These are phyloP conservation scores for Archaeoteleia sp. DNA, from an alignment of 2,888 invertebrate species.

Conservation along the genomic window DNA sequence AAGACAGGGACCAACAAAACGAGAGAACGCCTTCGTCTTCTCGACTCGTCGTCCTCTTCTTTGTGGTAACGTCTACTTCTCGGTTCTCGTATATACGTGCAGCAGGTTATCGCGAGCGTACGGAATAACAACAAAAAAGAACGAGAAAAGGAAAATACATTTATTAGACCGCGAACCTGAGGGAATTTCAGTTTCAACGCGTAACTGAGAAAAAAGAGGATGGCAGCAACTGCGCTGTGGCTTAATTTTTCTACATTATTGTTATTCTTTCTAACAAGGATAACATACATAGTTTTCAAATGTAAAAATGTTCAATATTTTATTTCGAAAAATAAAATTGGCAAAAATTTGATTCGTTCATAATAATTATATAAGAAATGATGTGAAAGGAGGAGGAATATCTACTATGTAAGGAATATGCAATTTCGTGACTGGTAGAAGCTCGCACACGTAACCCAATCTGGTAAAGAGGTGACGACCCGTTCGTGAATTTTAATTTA, in stretches of 20 bases:
- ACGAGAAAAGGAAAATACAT: slow-evolving; percentile 8
- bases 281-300: no score
- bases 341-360: no score
- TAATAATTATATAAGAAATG: no score
- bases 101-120: slow-evolving; percentile 36
- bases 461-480: slow-evolving; percentile 64
- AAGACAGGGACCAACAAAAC: slow-evolving; percentile 4
- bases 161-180: slow-evolving; percentile 2
- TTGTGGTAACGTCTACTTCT: slow-evolving; percentile 48
- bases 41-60: slow-evolving; percentile 36
- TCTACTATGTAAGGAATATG: slow-evolving; percentile 11
- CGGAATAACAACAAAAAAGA: slow-evolving; percentile 10
- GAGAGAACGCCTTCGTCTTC: slow-evolving; percentile 41
- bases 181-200: slow-evolving; percentile 17
- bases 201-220: not conserved
- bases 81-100: slow-evolving; percentile 32
- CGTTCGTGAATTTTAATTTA: slow-evolving; percentile 70
- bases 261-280: no score
- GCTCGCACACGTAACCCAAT: slow-evolving; percentile 57
- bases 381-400: slow-evolving; percentile 6
- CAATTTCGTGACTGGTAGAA: slow-evolving; percentile 19
- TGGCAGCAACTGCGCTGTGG: not conserved
- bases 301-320: no score
- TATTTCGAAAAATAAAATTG: no score
- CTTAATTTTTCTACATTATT: no score